These are phyloP conservation scores for Ypsolopha sequella DNA, from an alignment of 2,888 invertebrate species.

Conservation along the genomic window DNA sequence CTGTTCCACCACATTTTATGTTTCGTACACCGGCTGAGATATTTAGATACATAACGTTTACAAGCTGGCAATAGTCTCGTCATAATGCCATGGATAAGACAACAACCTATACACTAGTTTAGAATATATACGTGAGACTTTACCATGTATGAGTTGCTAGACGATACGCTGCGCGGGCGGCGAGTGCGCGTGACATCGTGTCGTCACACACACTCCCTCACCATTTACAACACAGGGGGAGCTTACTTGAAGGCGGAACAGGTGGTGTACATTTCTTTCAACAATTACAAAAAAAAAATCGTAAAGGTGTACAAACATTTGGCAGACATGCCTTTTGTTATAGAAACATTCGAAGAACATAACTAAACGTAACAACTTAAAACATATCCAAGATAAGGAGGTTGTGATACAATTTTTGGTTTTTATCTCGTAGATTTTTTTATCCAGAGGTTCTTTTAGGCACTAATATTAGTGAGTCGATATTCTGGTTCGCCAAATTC, in stretches of 20 bases:
- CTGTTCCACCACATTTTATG: neutral
- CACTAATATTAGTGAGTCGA: slow-evolving; percentile 23
- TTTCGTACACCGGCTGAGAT: neutral
- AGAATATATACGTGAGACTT: neutral
- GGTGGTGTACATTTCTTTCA: slow-evolving; percentile 32
- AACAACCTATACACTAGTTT: slow-evolving; percentile 3
- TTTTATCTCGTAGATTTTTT: slow-evolving; percentile 19
- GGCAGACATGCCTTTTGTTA: slow-evolving; percentile 33
- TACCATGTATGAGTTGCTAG: too few relatives aligned
- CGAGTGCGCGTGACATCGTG: neutral
- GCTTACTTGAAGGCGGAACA: slow-evolving; percentile 21
- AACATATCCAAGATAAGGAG: slow-evolving; percentile 34
- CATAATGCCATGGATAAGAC: neutral
- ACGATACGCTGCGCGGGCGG: neutral
- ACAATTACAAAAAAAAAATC: slow-evolving; percentile 32
- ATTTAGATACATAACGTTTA: neutral
- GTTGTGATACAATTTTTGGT: slow-evolving; percentile 31
- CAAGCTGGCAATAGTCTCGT: neutral
- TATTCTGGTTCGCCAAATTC: slow-evolving; percentile 34
- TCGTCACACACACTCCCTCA: neutral
- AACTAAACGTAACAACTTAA: slow-evolving; percentile 15
- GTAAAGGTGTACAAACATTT: slow-evolving; percentile 53
- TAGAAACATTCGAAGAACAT: slow-evolving; percentile 7
- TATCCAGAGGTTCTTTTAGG: slow-evolving; percentile 60
- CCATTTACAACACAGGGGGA: slow-evolving; percentile 4